These are phyloP conservation scores for Malurus splendens DNA, from an alignment of 2,797 vertebrate genomes.

Conservation along the genomic window DNA sequence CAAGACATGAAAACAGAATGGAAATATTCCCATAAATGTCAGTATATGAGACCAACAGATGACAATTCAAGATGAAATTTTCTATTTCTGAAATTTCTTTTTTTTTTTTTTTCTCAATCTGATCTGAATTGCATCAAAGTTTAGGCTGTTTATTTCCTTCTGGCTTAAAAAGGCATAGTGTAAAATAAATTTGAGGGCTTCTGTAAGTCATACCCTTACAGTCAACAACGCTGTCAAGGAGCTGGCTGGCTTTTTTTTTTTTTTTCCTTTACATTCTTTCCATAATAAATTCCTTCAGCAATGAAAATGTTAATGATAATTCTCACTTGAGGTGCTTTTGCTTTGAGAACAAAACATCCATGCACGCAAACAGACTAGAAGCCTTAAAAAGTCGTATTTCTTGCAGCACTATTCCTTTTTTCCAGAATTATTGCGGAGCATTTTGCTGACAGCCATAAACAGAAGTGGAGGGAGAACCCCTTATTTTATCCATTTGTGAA, in stretches of 20 bases:
- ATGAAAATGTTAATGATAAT: background rate
- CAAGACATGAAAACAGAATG: background rate
- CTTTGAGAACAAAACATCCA: background rate
- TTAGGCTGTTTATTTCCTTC: background rate
- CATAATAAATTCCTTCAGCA: background rate
- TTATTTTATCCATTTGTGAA: background rate
- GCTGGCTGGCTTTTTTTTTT: background rate
- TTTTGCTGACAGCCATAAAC: background rate
- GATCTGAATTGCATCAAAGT: background rate
- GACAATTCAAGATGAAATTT: background rate
- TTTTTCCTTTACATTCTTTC: background rate
- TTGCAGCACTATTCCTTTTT: background rate
- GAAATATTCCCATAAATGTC: background rate
- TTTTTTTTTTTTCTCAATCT: background rate
- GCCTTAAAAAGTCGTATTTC: background rate
- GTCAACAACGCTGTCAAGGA: background rate
- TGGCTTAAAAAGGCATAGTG: background rate
- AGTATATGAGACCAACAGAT: background rate
- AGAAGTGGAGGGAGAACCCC: background rate
- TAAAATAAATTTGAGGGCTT: background rate
- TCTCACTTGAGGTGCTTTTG: background rate
- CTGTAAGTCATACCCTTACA: background rate
- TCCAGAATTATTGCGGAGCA: background rate
- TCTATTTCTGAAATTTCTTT: background rate
- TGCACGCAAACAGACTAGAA: background rate